Conservation (phyloP, 2,113 vertebrate species). For the Sylvicapra grimmia region DNA sequence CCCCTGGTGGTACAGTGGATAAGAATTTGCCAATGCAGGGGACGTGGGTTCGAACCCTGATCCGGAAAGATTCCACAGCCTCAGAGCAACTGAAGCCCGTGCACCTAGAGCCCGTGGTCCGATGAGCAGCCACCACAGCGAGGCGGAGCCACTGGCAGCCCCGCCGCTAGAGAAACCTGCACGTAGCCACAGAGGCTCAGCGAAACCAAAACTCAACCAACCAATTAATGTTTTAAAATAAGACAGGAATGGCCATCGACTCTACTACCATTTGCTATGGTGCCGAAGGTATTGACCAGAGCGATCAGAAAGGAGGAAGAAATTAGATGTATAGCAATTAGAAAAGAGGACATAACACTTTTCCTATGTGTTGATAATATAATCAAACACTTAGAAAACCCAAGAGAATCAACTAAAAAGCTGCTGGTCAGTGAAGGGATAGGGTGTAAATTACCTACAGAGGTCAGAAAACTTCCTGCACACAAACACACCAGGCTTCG, state of each 20-base stretch:
- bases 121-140: accelerated
- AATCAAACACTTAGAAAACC: not conserved
- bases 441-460: not conserved
- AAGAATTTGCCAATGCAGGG: not conserved
- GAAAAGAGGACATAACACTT: not conserved
- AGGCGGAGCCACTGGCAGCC: not conserved
- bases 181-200: not conserved
- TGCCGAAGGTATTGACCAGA: not conserved
- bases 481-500: not conserved
- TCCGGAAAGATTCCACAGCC: not conserved
- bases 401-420: not conserved
- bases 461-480: not conserved
- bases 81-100: not conserved
- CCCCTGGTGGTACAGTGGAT: not conserved
- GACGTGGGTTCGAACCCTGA: not conserved
- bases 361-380: not conserved
- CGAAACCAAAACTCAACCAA: not conserved
- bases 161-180: not conserved
- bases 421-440: not conserved
- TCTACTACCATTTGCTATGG: not conserved
- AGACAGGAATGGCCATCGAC: not conserved
- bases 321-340: not conserved
- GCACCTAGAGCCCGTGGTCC: not conserved
- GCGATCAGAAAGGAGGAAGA: not conserved
- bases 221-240: not conserved